A percentile compares a stretch with the other conserved stretches of the same genome.
Evolutionary conservation across 2,113 vertebrate species (phyloP).

Genomic region (Oryzias woworae): DNA sequence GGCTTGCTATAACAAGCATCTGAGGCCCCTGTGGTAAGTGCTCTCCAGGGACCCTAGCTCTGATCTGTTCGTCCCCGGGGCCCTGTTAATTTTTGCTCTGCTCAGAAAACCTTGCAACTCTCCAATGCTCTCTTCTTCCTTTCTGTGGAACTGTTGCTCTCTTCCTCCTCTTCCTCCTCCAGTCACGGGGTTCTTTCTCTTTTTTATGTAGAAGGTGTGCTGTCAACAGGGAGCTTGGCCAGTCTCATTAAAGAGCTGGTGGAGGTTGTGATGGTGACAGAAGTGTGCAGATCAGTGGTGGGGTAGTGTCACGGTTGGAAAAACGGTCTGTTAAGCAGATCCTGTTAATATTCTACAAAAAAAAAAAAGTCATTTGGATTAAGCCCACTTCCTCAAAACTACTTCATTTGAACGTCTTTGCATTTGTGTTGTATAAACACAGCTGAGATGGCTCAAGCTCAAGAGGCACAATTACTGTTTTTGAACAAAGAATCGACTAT

Average conservation of each 20-base stretch:
- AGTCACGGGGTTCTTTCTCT: conserved; percentile 13
- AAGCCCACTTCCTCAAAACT: conserved; percentile 1
- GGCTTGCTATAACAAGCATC: conserved; percentile 75
- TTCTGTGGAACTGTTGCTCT: conserved; percentile 24
- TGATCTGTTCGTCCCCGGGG: conserved; percentile 67
- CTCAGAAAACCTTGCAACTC: conserved; percentile 66
- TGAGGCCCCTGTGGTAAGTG: conserved; percentile 72
- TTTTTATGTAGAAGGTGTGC: conserved; percentile 54
- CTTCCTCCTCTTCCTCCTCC: conserved; percentile 38
- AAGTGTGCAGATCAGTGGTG: conserved; percentile 54
- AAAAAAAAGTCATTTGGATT: conserved; percentile 4
- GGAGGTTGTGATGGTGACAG: conserved; percentile 51
- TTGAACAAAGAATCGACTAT: no score
- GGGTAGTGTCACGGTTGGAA: conserved; percentile 32
- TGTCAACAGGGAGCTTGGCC: conserved; percentile 51
- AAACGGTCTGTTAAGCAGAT: conserved; percentile 48
- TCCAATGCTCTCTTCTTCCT: conserved; percentile 61
- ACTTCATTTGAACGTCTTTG: neutral
- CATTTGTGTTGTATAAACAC: neutral
- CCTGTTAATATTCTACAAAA: conserved; percentile 25
- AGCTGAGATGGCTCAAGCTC: no score
- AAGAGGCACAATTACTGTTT: no score
- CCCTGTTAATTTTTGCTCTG: conserved; percentile 76
- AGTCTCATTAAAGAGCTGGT: conserved; percentile 63
- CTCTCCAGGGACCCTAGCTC: conserved; percentile 65